Percentiles rank a stretch among this genome's conserved stretches.
Conservation (phyloP, 2,888 invertebrate genomes). For the Drosophila ezoana region DNA sequence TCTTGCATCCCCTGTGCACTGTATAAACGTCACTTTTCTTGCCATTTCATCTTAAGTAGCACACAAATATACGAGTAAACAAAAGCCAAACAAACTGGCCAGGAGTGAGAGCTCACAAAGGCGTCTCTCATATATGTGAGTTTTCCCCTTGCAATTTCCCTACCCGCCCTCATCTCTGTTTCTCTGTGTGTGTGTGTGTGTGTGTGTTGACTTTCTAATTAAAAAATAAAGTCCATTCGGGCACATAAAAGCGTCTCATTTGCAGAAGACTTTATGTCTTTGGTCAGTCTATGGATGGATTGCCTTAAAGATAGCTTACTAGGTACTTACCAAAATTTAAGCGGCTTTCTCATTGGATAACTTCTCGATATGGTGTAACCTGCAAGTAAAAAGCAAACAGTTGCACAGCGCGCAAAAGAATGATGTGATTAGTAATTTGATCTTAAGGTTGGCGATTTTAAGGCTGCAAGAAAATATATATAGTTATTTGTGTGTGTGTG, state of each 20-base stretch:
- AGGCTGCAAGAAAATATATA: conserved; percentile 47
- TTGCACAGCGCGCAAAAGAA: conserved; percentile 78
- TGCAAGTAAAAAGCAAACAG: conserved; percentile 76
- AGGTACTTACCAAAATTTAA: conserved; percentile 83
- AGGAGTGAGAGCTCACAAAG: conserved; percentile 56
- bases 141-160: not conserved
- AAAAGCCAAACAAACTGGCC: conserved; percentile 52
- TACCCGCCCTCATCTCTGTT: not conserved
- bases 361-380: conserved; percentile 85
- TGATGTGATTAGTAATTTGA: conserved; percentile 76
- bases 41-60: conserved; percentile 80
- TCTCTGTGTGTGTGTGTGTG: conserved; percentile 9
- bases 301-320: conserved; percentile 30
- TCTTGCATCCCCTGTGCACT: conserved; percentile 8
- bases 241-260: conserved; percentile 58
- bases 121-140: conserved; percentile 36
- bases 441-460: conserved; percentile 40
- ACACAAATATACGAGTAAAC: conserved; percentile 66
- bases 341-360: conserved; percentile 85
- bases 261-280: conserved; percentile 26
- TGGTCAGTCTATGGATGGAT: conserved; percentile 12
- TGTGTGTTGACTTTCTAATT: conserved; percentile 72
- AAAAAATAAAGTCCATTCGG: conserved; percentile 69
- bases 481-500: not conserved
- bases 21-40: conserved; percentile 71